Evolutionary conservation across 1,140 invertebrate species (phyloP).

Genomic region (Oedothorax gibbosus): DNA sequence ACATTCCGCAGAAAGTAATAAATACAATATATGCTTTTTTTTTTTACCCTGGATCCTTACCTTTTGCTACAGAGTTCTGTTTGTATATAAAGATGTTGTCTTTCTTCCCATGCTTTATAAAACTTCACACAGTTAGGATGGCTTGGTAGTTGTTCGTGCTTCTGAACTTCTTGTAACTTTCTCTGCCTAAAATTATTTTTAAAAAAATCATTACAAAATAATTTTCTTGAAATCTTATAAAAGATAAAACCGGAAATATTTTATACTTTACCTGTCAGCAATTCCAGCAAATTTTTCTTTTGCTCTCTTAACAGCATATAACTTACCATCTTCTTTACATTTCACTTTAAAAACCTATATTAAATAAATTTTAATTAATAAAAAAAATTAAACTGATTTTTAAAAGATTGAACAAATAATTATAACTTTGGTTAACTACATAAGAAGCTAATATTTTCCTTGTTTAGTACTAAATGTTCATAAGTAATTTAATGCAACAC

Average conservation of each 20-base stretch:
- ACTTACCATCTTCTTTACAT: conserved; percentile 75
- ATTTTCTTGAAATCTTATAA: neutral
- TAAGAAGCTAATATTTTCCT: too few relatives aligned
- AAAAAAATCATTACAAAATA: neutral
- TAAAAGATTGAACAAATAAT: neutral
- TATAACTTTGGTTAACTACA: too few relatives aligned
- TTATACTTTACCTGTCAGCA: conserved; percentile 71
- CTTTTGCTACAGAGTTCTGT: conserved; percentile 78
- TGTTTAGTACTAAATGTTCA: too few relatives aligned
- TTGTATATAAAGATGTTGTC: conserved; percentile 78
- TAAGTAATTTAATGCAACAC: too few relatives aligned
- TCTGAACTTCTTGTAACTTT: conserved; percentile 78
- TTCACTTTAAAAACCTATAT: conserved; percentile 74
- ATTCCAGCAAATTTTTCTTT: conserved; percentile 74
- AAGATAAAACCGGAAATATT: neutral
- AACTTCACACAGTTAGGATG: conserved; percentile 79
- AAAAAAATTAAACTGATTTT: conserved; percentile 1
- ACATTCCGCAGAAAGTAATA: too few relatives aligned
- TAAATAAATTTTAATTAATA: neutral
- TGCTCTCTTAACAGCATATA: conserved; percentile 79
- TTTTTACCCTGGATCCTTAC: conserved; percentile 61
- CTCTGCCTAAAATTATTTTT: conserved; percentile 68
- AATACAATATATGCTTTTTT: too few relatives aligned
- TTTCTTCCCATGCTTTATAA: conserved; percentile 81
- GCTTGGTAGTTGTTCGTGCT: conserved; percentile 77